These are phyloP conservation scores for Narcine bancroftii DNA, from an alignment of 2,113 vertebrate species.

Conservation along the genomic window DNA sequence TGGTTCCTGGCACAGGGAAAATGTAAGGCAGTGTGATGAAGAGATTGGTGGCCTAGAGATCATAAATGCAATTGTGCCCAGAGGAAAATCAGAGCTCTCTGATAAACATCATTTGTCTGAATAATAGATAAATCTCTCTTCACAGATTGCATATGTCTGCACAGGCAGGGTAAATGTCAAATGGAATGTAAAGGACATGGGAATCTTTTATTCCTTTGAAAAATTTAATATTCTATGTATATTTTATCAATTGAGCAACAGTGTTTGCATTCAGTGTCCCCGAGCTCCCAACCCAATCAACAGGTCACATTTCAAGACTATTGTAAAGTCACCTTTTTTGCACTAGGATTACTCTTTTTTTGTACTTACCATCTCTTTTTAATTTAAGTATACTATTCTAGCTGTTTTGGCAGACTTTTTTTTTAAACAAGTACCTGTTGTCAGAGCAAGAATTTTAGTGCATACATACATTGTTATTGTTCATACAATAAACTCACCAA, in stretches of 20 bases:
- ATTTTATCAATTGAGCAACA: neutral
- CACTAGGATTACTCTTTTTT: no score
- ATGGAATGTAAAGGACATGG: neutral
- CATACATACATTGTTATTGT: no score
- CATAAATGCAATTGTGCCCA: neutral
- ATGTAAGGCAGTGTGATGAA: neutral
- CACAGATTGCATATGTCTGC: slow-evolving; percentile 22
- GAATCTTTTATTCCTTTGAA: neutral
- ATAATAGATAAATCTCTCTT: slow-evolving; percentile 28
- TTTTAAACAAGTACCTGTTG: no score
- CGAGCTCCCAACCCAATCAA: neutral
- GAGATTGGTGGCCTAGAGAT: neutral
- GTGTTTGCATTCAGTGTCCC: neutral
- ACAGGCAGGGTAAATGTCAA: slow-evolving; percentile 24
- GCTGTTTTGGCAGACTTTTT: no score
- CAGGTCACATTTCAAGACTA: no score
- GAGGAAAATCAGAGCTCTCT: slow-evolving; percentile 14
- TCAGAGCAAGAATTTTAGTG: no score
- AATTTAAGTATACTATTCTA: no score
- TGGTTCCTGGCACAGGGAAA: neutral
- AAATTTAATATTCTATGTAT: slow-evolving; percentile 11
- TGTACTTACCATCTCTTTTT: no score
- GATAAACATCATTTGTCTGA: slow-evolving; percentile 24
- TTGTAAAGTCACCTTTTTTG: no score
- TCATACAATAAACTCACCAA: no score